These are phyloP conservation scores for Nylanderia fulva DNA, from an alignment of 1,140 invertebrate species.

Conservation along the genomic window DNA sequence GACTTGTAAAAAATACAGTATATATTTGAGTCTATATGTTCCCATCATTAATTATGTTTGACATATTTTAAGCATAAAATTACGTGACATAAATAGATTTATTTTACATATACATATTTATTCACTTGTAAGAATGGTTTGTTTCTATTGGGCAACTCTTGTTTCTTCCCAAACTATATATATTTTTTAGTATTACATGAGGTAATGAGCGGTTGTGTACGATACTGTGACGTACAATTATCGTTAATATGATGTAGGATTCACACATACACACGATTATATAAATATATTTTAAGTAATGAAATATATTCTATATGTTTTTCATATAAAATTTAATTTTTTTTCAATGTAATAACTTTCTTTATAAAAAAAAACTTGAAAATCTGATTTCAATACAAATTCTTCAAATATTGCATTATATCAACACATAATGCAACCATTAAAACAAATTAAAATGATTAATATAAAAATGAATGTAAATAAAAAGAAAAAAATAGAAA, in stretches of 20 bases:
- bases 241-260: background rate
- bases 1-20: background rate
- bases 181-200: conserved; percentile 8
- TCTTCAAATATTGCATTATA: background rate
- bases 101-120: background rate
- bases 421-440: no score
- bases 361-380: background rate
- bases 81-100: background rate
- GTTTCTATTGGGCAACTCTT: background rate
- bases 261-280: background rate
- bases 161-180: conserved; percentile 19
- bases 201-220: conserved; percentile 11
- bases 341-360: background rate
- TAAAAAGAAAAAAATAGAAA: background rate
- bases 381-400: background rate
- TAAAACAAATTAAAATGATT: conserved; percentile 11
- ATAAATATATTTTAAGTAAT: no score
- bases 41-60: background rate
- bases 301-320: no score
- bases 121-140: background rate
- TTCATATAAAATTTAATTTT: background rate
- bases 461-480: background rate
- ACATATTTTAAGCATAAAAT: background rate
- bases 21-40: background rate
- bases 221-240: background rate